phyloP scores from a whole-genome alignment of 2,113 vertebrate species.

The Cichladusa arquata region DNA sequence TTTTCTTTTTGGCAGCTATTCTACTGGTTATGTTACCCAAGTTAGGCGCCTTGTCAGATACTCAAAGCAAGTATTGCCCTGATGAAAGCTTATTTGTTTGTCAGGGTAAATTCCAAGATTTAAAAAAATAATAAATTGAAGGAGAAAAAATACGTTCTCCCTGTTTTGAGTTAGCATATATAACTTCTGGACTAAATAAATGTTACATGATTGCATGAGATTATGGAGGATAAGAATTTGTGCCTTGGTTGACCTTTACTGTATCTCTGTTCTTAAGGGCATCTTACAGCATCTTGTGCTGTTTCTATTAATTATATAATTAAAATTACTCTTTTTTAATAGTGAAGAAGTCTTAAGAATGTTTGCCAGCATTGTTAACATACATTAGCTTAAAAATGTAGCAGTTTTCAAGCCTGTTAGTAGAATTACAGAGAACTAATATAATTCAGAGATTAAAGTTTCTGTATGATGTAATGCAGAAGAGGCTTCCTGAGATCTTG shows the following conservation, averaged over 20 bases:
- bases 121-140: not conserved
- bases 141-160: not conserved
- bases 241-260: not conserved
- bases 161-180: not conserved
- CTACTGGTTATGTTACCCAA: not conserved
- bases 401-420: not conserved
- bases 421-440: not conserved
- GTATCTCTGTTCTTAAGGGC: not conserved
- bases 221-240: not conserved
- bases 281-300: not conserved
- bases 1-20: not conserved
- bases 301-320: not conserved
- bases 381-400: not conserved
- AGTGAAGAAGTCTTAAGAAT: not conserved
- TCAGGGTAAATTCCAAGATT: not conserved
- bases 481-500: not conserved
- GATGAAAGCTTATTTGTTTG: not conserved
- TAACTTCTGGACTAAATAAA: not conserved
- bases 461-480: not conserved
- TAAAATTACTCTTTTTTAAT: not conserved
- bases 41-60: not conserved
- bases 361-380: not conserved
- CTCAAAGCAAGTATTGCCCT: not conserved
- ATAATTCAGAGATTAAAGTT: not conserved
- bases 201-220: not conserved